Conservation (phyloP, 2,888 invertebrate species). For the Tipula lateralis region DNA sequence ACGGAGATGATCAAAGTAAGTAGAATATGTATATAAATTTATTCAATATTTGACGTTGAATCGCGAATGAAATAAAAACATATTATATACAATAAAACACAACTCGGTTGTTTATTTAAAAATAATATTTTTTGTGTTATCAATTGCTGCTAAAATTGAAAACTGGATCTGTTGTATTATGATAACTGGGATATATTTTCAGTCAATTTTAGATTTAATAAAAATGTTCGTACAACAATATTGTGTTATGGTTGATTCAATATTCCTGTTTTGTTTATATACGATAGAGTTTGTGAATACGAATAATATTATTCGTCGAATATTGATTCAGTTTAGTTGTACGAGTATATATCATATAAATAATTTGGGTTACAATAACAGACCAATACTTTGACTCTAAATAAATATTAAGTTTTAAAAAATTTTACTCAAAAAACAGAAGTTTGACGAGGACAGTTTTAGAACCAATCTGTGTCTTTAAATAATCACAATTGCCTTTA, state of each 20-base stretch:
- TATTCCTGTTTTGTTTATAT: background rate
- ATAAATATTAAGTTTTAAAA: no score
- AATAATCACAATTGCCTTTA: no score
- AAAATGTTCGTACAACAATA: background rate
- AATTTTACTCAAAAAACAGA: no score
- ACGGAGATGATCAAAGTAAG: constrained; percentile 4
- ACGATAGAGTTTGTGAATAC: background rate
- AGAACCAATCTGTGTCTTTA: no score
- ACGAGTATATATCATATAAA: background rate
- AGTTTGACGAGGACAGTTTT: no score
- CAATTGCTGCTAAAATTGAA: background rate
- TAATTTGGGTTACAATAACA: background rate
- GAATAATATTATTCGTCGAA: background rate
- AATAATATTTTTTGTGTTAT: background rate
- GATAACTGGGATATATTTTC: background rate
- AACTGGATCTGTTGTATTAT: background rate
- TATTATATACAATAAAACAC: background rate
- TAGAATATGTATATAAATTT: background rate
- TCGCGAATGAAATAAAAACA: background rate
- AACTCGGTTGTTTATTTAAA: background rate
- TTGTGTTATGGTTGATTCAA: background rate
- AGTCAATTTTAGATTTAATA: background rate
- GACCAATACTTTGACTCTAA: no score
- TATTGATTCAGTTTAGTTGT: background rate
- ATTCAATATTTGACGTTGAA: background rate